A percentile compares a stretch with the other conserved stretches of the same genome.
phyloP scores from a whole-genome alignment of 2,888 invertebrate genomes.

The Scaeva pyrastri region DNA sequence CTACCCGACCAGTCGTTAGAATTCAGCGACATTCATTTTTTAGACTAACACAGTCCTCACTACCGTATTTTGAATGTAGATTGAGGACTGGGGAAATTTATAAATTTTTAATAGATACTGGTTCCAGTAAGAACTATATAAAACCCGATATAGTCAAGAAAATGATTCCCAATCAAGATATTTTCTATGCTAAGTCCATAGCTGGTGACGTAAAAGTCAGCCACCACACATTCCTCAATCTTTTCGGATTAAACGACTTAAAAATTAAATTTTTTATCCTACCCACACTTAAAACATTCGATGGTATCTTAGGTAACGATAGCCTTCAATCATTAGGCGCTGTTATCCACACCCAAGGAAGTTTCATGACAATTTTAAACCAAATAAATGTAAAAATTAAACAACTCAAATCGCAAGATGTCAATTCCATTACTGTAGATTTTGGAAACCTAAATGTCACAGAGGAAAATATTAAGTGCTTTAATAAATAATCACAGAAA shows the following conservation, averaged over 20 bases:
- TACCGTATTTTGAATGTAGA: conserved; percentile 25
- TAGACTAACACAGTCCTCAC: conserved; percentile 3
- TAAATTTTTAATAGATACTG: conserved; percentile 28
- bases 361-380: too few species aligned
- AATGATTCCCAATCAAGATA: not conserved
- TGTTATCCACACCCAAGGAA: too few species aligned
- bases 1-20: not conserved
- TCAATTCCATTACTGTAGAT: too few species aligned
- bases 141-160: not conserved
- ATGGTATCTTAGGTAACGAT: not conserved
- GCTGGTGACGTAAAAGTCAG: conserved; percentile 32
- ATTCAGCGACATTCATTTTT: conserved; percentile 7
- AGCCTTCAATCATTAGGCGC: not conserved
- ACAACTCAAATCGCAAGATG: too few species aligned
- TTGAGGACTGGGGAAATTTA: conserved; percentile 3
- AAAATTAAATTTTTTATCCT: conserved; percentile 12
- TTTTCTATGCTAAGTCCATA: conserved; percentile 37
- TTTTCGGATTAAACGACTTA: conserved; percentile 5
- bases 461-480: not conserved
- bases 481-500: not conserved
- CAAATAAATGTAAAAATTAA: too few species aligned
- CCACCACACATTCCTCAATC: conserved; percentile 19
- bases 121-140: conserved; percentile 14
- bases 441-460: not conserved
- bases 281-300: too few species aligned